phyloP scores from a whole-genome alignment of 2,113 vertebrate species.

The Neopipo cinnamomea region DNA sequence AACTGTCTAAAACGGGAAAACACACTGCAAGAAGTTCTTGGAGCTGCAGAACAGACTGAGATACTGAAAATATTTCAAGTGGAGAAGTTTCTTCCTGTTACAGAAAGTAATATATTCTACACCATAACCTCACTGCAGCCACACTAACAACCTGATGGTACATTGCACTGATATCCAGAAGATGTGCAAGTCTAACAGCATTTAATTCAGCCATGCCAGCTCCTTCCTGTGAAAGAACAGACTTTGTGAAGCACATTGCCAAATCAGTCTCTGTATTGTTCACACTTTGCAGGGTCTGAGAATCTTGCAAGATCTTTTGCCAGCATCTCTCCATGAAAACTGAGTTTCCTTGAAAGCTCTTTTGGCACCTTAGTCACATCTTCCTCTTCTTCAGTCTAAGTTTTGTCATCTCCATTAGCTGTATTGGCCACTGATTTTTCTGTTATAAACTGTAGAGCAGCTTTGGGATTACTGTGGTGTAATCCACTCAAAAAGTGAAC shows the following conservation, averaged over 20 bases:
- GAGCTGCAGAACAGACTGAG: neutral
- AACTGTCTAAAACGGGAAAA: neutral
- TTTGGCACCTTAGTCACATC: neutral
- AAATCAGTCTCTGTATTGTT: neutral
- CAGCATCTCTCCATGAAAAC: neutral
- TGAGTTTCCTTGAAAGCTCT: neutral
- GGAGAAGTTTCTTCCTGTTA: neutral
- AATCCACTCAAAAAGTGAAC: slow-evolving; percentile 18
- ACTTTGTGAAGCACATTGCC: neutral
- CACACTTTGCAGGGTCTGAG: slow-evolving; percentile 15
- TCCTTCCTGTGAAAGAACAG: slow-evolving; percentile 13
- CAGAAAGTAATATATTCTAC: neutral
- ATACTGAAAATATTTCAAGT: neutral
- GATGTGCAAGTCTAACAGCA: slow-evolving; percentile 26
- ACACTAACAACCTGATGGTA: neutral
- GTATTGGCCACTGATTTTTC: neutral
- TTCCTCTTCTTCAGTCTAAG: neutral
- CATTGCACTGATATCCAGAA: neutral
- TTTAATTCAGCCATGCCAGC: slow-evolving; percentile 2
- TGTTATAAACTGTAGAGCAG: neutral
- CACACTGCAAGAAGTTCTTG: neutral
- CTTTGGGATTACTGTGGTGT: neutral
- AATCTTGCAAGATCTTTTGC: neutral
- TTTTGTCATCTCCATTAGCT: neutral
- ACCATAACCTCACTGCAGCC: neutral